A percentile compares a stretch with the other conserved stretches of the same genome.
phyloP scores from a whole-genome alignment of 2,797 vertebrate species.

The Crypturellus tataupa region DNA sequence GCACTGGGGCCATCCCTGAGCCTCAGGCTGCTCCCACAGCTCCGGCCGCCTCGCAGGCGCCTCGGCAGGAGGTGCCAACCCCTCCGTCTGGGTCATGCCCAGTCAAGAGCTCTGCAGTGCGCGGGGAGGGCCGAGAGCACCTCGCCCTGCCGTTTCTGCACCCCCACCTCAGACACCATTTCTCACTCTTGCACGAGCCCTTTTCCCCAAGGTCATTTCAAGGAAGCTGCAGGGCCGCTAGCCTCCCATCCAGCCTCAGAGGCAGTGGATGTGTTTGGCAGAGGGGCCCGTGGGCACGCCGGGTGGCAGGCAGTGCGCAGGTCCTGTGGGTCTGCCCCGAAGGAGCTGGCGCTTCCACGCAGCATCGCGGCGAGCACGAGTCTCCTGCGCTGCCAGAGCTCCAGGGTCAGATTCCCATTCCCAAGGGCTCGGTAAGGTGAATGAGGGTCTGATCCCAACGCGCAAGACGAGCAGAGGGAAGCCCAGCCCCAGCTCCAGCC shows the following conservation, averaged over 20 bases:
- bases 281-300: rapidly evolving
- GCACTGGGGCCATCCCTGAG: not conserved
- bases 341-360: rapidly evolving
- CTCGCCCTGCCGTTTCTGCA: not conserved
- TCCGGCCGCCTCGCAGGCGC: not conserved
- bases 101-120: not conserved
- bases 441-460: not conserved
- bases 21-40: too few species aligned
- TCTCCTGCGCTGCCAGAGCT: not conserved
- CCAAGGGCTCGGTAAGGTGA: not conserved
- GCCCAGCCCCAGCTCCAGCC: too few species aligned
- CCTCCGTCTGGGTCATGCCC: too few species aligned
- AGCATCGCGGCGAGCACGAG: rapidly evolving
- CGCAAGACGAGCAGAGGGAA: too few species aligned
- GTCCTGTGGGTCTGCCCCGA: rapidly evolving
- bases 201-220: not conserved
- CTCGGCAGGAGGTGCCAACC: not conserved
- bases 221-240: not conserved
- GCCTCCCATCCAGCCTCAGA: not conserved
- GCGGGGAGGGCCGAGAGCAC: too few species aligned
- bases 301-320: not conserved
- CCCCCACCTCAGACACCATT: not conserved
- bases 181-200: not conserved
- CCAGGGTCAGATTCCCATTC: rapidly evolving
- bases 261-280: not conserved